Conservation (phyloP, 2,888 invertebrate species). For the Terebella lapidaria region DNA sequence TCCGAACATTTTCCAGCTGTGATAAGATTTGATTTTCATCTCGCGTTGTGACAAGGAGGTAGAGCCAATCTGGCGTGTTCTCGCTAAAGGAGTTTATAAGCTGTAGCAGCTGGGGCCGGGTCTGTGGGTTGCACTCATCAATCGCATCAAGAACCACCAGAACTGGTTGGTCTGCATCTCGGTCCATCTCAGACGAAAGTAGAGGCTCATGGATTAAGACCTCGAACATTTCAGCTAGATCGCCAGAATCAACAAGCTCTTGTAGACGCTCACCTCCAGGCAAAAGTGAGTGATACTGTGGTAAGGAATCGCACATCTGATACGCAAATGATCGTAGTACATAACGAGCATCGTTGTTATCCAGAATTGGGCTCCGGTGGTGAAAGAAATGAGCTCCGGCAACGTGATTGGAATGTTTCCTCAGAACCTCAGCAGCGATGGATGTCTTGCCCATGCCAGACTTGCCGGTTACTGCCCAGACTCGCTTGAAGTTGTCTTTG, state of each 20-base stretch:
- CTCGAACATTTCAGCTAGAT: slow-evolving; percentile 15
- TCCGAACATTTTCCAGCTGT: slow-evolving; percentile 8
- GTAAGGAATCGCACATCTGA: slow-evolving; percentile 13
- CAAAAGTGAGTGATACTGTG: slow-evolving; percentile 14
- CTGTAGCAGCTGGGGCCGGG: slow-evolving; percentile 9
- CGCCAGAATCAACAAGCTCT: slow-evolving; percentile 6
- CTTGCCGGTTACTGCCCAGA: slow-evolving; percentile 17
- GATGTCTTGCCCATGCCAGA: slow-evolving; percentile 26
- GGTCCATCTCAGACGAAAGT: slow-evolving; percentile 3
- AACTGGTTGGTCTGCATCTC: slow-evolving; percentile 9
- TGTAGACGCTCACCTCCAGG: slow-evolving; percentile 7
- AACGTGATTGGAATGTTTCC: slow-evolving; percentile 3
- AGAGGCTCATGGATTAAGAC: slow-evolving; percentile 17
- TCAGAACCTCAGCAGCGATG: slow-evolving; percentile 17
- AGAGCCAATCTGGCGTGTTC: slow-evolving; percentile 20
- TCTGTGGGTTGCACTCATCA: slow-evolving; percentile 21
- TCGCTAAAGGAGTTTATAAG: slow-evolving; percentile 14
- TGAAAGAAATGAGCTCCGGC: slow-evolving; percentile 23
- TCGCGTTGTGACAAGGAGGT: slow-evolving; percentile 17
- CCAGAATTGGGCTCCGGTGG: slow-evolving; percentile 11
- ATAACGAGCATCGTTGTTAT: slow-evolving; percentile 16
- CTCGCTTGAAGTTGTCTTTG: slow-evolving; percentile 2
- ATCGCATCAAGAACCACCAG: slow-evolving; percentile 26
- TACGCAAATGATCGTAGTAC: slow-evolving; percentile 18
- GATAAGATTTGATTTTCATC: slow-evolving; percentile 13